Conservation (phyloP, 2,888 invertebrate species). For the Autographa pulchrina region DNA sequence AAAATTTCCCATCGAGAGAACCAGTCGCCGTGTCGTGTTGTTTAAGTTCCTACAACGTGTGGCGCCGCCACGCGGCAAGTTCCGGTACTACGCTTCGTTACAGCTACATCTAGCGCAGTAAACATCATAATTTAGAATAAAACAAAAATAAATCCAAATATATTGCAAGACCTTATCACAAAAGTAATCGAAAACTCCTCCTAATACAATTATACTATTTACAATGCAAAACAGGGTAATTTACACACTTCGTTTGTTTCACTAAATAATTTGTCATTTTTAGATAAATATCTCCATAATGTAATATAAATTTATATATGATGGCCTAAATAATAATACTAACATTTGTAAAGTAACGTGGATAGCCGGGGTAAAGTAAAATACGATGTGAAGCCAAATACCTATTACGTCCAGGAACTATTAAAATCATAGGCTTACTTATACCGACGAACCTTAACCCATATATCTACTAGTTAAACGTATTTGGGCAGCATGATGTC, state of each 20-base stretch:
- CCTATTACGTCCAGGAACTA: constrained; percentile 59
- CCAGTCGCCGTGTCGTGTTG: constrained; percentile 73
- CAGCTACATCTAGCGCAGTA: constrained; percentile 75
- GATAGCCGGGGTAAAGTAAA: constrained; percentile 62
- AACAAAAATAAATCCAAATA: constrained; percentile 64
- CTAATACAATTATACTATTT: constrained; percentile 83
- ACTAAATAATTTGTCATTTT: constrained; percentile 87
- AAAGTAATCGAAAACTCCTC: constrained; percentile 71
- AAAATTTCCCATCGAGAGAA: constrained; percentile 68
- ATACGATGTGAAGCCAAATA: constrained; percentile 59
- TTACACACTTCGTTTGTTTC: constrained; percentile 78
- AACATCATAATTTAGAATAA: constrained; percentile 69
- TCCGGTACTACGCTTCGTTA: constrained; percentile 41
- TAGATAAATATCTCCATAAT: constrained; percentile 82
- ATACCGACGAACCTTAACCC: constrained; percentile 68
- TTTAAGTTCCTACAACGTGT: constrained; percentile 61
- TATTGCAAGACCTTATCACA: constrained; percentile 87
- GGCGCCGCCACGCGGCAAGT: constrained; percentile 17
- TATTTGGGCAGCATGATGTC: constrained; percentile 77
- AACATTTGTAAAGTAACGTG: constrained; percentile 70
- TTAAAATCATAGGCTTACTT: constrained; percentile 62
- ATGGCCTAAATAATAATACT: constrained; percentile 86
- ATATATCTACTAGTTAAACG: constrained; percentile 72
- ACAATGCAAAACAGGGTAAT: constrained; percentile 86
- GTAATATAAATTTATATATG: constrained; percentile 84